These are phyloP conservation scores for Aplysina aerophoba DNA, from an alignment of 37 sponge, comb jelly and placozoan species.

Conservation along the genomic window DNA sequence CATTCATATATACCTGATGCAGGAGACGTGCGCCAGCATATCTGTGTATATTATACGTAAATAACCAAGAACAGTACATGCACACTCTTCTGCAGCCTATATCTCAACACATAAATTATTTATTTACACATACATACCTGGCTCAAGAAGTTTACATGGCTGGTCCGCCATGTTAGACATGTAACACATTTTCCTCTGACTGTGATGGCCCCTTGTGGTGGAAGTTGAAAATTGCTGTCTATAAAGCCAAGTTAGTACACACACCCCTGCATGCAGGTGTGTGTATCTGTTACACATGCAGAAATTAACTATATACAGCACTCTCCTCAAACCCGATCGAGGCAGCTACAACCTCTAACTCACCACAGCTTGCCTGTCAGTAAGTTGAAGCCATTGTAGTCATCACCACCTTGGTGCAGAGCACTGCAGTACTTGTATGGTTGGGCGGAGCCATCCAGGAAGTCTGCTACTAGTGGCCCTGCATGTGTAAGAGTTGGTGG, in stretches of 20 bases:
- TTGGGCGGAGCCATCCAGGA: slow-evolving; percentile 23
- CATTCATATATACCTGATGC: too few species aligned
- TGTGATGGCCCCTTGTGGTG: background rate
- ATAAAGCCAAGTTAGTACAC: background rate
- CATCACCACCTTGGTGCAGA: slow-evolving; percentile 18
- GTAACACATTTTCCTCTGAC: slow-evolving; percentile 19
- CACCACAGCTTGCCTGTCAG: slow-evolving; percentile 66
- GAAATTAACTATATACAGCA: too few species aligned
- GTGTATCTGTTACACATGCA: too few species aligned
- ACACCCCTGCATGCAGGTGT: background rate
- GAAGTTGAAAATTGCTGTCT: background rate
- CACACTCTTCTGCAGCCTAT: too few species aligned
- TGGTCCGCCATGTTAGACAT: background rate
- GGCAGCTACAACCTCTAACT: too few species aligned
- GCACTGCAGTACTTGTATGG: slow-evolving; percentile 51
- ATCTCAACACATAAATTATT: too few species aligned
- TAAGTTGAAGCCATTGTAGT: slow-evolving; percentile 75
- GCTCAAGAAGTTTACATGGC: slow-evolving; percentile 6
- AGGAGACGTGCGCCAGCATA: too few species aligned
- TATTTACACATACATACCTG: background rate
- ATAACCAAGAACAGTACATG: too few species aligned
- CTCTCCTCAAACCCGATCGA: too few species aligned
- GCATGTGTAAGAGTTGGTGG: background rate
- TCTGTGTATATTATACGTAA: too few species aligned
- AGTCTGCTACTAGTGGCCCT: slow-evolving; percentile 72